Conservation (phyloP, 1,140 invertebrate species). For the Mercenaria mercenaria region DNA sequence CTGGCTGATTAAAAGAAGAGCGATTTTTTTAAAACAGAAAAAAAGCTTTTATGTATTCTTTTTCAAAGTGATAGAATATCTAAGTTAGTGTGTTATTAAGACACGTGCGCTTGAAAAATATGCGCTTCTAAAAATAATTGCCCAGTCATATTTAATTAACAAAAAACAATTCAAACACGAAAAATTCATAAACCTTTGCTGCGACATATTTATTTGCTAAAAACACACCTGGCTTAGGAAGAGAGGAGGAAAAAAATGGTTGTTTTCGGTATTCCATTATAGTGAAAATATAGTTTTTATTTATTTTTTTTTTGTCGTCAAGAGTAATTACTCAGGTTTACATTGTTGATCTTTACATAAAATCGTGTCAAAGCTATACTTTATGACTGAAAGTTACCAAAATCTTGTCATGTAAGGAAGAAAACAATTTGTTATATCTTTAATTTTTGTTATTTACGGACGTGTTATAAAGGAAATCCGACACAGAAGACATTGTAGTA, state of each 20-base stretch:
- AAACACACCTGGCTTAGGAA: slow-evolving; percentile 25
- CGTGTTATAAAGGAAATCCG: slow-evolving; percentile 38
- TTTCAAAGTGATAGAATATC: too few species aligned
- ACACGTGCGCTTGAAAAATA: too few species aligned
- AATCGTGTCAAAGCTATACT: slow-evolving; percentile 55
- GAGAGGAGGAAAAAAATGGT: neutral
- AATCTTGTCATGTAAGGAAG: slow-evolving; percentile 38
- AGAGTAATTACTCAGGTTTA: slow-evolving; percentile 21
- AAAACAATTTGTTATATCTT: slow-evolving; percentile 23
- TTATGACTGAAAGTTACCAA: slow-evolving; percentile 23
- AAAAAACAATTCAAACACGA: slow-evolving; percentile 13
- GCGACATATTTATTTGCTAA: slow-evolving; percentile 1
- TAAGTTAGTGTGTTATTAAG: too few species aligned
- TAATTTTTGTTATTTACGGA: slow-evolving; percentile 26
- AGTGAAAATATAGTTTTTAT: neutral
- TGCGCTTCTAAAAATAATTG: slow-evolving; percentile 33
- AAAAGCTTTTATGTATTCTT: too few species aligned
- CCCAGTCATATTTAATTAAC: slow-evolving; percentile 34
- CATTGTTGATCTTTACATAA: slow-evolving; percentile 56
- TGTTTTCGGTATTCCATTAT: slow-evolving; percentile 37
- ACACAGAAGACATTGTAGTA: slow-evolving; percentile 16
- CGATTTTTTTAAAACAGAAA: too few species aligned
- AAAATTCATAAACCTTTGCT: neutral
- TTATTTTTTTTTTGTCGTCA: neutral
- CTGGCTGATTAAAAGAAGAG: too few species aligned